Base-by-base conservation (phyloP, 1,140 invertebrate genomes). In the Ceratosolen fusciceps region DNA sequence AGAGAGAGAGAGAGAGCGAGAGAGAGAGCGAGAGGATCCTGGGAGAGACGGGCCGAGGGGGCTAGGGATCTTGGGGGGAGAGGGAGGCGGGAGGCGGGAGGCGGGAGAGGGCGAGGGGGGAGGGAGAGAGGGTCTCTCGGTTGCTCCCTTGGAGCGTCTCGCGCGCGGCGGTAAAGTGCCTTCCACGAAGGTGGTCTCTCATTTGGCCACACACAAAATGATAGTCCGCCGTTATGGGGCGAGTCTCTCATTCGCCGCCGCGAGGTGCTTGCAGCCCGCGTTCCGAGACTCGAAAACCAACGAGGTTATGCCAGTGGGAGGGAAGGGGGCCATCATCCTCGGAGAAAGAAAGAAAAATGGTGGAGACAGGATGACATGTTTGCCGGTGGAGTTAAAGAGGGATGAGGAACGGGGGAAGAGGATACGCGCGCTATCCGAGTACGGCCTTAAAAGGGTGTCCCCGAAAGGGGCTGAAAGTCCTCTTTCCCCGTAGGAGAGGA, bases 131-230 rank as follows among this genome's bases (percentile, higher is more conserved):
- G 58, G 34, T 26, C 10, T 37, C 65, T 19, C 67, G 43, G 24
- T 68, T 68, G 37, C 39, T 68, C 67, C 67, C 39, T 47, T 68
- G 39, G n/a, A 47, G 0, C 21, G 37, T 26, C 24, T 68, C 67
- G 26, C 71, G 80, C 81, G 77, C 82, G 83, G 82, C 82, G 82
- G 84, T 85, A 86, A 86, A 85, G 83, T 84, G 83, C 83, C 82
- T 84, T 86, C 85, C 82, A 86, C 85, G 85, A 86, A 84, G 85
- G 85, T 86, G 85, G 85, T 86, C 85, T 86, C 81, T 85, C 84
- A 84, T 83, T 86, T 82, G 84, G 84, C 84, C 84, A 85, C 84
- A 85, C 84, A 85, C 84, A 85, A 85, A 84, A 85, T 85, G 84
- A 85, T 85, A 83, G 84, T 83, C 82, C 26, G 68, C 47, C 52